These are phyloP conservation scores for Philereme vetulata DNA, from an alignment of 2,888 invertebrate genomes.

Conservation along the genomic window DNA sequence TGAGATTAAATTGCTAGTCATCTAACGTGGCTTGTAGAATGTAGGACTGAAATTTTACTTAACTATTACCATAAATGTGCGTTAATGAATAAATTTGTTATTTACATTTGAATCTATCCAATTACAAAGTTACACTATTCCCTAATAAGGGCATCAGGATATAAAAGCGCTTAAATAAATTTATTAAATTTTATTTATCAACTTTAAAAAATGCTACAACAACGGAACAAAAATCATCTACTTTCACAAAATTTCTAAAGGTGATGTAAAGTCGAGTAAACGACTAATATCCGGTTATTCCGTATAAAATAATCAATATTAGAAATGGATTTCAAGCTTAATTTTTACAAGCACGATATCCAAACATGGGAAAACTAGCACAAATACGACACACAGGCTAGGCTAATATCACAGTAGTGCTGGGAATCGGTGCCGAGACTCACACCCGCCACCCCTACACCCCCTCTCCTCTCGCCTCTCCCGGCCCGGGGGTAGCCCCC, in stretches of 20 bases:
- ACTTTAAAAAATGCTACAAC: conserved; percentile 67
- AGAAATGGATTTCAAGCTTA: conserved; percentile 65
- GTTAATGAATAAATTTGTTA: conserved; percentile 64
- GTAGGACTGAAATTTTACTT: conserved; percentile 52
- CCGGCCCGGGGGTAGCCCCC: conserved; percentile 31
- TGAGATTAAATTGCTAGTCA: conserved; percentile 30
- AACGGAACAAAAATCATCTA: conserved; percentile 60
- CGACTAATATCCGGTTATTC: conserved; percentile 71
- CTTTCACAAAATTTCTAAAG: conserved; percentile 62
- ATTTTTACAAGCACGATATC: conserved; percentile 73
- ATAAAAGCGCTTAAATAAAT: conserved; percentile 62
- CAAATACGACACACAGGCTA: conserved; percentile 82
- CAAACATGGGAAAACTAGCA: conserved; percentile 78
- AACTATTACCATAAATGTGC: conserved; percentile 67
- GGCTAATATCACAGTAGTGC: conserved; percentile 84
- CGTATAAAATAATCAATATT: conserved; percentile 74
- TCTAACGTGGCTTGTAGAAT: conserved; percentile 44
- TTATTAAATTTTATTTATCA: conserved; percentile 53
- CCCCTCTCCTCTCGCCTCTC: conserved; percentile 30
- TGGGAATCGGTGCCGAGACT: conserved; percentile 75
- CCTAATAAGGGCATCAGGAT: conserved; percentile 57
- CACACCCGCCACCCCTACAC: conserved; percentile 42
- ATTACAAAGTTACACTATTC: conserved; percentile 44
- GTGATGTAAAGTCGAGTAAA: conserved; percentile 62
- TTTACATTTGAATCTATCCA: conserved; percentile 58